phyloP scores from a whole-genome alignment of 1,140 invertebrate species.

The Akabosia matsudoensis region DNA sequence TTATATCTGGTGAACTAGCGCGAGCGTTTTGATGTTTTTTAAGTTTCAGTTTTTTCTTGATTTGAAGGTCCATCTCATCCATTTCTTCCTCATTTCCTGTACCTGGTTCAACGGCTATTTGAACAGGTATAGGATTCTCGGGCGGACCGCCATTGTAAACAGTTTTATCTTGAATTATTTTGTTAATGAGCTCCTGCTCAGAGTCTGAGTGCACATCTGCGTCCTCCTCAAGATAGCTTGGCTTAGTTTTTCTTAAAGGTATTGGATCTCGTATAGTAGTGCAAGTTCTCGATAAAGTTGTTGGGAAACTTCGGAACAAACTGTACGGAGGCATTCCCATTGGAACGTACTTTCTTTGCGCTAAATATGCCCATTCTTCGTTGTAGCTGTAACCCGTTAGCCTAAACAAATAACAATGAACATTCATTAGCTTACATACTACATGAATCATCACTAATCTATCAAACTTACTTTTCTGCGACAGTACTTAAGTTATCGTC shows the following conservation, averaged over 20 bases:
- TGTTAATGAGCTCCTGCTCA: background rate
- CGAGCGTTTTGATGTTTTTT: background rate
- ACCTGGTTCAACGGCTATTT: conserved; percentile 5
- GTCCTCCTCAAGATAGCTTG: background rate
- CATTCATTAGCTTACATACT: background rate
- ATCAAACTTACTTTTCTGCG: background rate
- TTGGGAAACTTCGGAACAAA: background rate
- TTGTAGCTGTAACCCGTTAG: background rate
- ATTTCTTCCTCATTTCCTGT: conserved; percentile 7
- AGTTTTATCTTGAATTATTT: background rate
- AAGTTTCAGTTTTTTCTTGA: background rate
- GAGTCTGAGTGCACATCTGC: background rate
- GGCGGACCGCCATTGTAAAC: background rate
- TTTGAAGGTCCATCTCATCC: conserved; percentile 15
- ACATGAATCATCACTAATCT: background rate
- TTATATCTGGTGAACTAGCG: conserved; percentile 28
- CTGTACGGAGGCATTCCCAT: background rate
- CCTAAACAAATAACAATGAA: conserved; percentile 6
- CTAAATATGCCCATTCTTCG: background rate
- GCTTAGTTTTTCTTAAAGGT: background rate
- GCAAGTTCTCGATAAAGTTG: background rate
- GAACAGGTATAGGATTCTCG: conserved; percentile 9
- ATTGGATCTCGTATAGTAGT: background rate
- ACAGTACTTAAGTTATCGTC: conserved; percentile 29
- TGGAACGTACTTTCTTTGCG: background rate